These are phyloP conservation scores for Cyprinella venusta DNA, from an alignment of 2,797 vertebrate species.

Conservation along the genomic window DNA sequence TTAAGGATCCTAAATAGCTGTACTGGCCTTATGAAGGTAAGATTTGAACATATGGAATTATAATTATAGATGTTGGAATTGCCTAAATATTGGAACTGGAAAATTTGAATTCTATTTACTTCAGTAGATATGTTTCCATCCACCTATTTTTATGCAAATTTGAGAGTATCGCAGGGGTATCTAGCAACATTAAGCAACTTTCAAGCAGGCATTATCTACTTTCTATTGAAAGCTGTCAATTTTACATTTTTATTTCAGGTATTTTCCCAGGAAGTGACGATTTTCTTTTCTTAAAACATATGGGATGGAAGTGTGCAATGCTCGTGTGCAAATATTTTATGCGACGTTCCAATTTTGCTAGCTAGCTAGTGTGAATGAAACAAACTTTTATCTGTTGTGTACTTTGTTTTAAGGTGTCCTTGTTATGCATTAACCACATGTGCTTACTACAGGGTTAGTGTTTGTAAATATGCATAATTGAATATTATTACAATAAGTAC, in stretches of 20 bases:
- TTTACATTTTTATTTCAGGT: not conserved
- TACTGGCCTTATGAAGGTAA: slow-evolving; percentile 97
- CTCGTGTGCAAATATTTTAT: not conserved
- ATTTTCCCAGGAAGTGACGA: not conserved
- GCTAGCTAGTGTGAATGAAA: not conserved
- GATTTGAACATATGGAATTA: slow-evolving; percentile 27
- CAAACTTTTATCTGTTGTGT: not conserved
- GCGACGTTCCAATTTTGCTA: not conserved
- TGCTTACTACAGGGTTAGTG: not conserved
- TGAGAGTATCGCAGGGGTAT: not conserved
- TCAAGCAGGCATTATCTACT: too few species aligned
- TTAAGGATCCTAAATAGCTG: slow-evolving; percentile 92
- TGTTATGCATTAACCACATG: not conserved
- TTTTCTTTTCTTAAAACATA: not conserved
- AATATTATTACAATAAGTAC: not conserved
- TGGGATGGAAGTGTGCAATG: not conserved
- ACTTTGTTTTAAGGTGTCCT: not conserved
- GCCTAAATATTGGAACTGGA: too few species aligned
- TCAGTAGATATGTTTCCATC: not conserved
- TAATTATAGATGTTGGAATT: not conserved
- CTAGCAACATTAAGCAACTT: too few species aligned
- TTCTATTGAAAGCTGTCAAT: too few species aligned
- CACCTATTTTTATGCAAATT: not conserved
- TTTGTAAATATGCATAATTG: not conserved
- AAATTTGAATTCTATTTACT: not conserved